A percentile compares a stretch with the other conserved stretches of the same genome.
phyloP scores from a whole-genome alignment of 2,888 invertebrate species.

The Chloroclysta siterata region DNA sequence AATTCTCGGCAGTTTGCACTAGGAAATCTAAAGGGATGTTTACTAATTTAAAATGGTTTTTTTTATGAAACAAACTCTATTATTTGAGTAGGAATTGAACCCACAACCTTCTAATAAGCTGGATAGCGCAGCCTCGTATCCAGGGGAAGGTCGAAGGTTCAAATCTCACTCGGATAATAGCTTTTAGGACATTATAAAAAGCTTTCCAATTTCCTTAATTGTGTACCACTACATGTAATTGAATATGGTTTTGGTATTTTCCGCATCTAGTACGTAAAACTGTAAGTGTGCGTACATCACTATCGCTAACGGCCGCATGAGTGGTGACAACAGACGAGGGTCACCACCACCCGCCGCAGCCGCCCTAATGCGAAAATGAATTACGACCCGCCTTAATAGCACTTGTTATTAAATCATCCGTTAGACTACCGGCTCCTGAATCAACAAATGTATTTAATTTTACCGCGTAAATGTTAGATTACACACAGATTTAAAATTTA shows the following conservation, averaged over 20 bases:
- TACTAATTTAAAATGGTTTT: too few species aligned
- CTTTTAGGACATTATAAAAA: too few species aligned
- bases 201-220: too few species aligned
- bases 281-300: slow-evolving; percentile 24
- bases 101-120: too few species aligned
- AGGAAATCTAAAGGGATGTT: too few species aligned
- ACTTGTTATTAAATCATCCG: slow-evolving; percentile 63
- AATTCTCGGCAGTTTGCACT: too few species aligned
- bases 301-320: slow-evolving; percentile 42
- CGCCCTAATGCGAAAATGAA: slow-evolving; percentile 65
- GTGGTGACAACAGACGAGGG: slow-evolving; percentile 43
- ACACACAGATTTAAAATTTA: background rate
- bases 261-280: background rate
- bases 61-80: too few species aligned
- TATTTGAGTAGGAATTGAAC: too few species aligned
- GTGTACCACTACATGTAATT: too few species aligned
- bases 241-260: background rate
- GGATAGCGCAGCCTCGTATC: too few species aligned
- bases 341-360: slow-evolving; percentile 31
- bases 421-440: slow-evolving; percentile 30
- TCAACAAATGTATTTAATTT: slow-evolving; percentile 38
- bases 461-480: background rate
- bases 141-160: too few species aligned
- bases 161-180: too few species aligned
- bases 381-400: slow-evolving; percentile 62